Evolutionary conservation across 2,888 invertebrate genomes (phyloP), one percentile per base, ranked within the genome.

Genomic region (Abrostola triplasia): DNA sequence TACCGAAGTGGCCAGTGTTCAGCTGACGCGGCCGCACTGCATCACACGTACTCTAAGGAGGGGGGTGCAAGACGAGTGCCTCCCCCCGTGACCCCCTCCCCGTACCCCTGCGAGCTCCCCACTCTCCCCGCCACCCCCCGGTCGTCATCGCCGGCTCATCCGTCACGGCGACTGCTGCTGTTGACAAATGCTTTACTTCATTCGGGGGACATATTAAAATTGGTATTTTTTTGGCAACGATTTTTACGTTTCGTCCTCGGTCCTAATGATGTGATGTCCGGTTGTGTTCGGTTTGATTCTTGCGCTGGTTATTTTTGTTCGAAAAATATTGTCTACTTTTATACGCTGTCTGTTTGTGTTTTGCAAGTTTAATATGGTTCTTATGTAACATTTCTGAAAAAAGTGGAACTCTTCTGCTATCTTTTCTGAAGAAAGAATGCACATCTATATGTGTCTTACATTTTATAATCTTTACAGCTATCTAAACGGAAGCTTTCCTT

Each of bases 101-200:
- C 48, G 24, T 24, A 53, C 57, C 72, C 61, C 66, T 59, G 62
- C 53, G 40, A 24, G 58, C 51, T 40, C 51, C 48, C 36, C 57
- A 64, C 64, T 61, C 64, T 24, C 40, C 42, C 53, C 55, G 71
- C 63, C 61, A 70, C 73, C 67, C 61, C 52, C 57, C 61, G 59
- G 72, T 73, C 80, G 83, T 84, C 85, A 86, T 84, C 85, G 83
- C 80, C 73, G 78, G 72, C 82, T 83, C 90, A 90, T 90, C 87
- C 87, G 86, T 90, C 90, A 89, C 85, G 77, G 84, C 80, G 86
- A 81, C 89, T 84, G 89, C 84, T 88, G 90, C 79, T 83, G 80
- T 84, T 91, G 91, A 90, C 91, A 89, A 90, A 89, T 87, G 85
- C 85, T 85, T 86, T 83, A 83, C 83, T 83, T 80, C 80, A 77